A percentile compares a stretch with the other conserved stretches of the same genome.
phyloP scores from a whole-genome alignment of 2,888 invertebrate genomes.

The Limnephilus auricula region DNA sequence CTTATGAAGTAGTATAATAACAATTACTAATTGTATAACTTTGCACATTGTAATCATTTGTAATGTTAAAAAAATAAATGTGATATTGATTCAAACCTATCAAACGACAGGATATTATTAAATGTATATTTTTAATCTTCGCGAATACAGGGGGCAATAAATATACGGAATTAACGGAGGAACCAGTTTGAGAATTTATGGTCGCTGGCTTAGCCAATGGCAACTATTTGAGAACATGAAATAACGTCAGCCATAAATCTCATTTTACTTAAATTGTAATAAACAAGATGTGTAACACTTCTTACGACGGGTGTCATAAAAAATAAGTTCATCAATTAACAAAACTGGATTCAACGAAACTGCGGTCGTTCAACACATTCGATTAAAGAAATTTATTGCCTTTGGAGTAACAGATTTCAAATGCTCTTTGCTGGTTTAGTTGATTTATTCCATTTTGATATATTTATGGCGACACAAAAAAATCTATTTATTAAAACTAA shows the following conservation, averaged over 20 bases:
- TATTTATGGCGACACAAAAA: neutral
- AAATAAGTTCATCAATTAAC: constrained; percentile 46
- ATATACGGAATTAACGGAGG: constrained; percentile 30
- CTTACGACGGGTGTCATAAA: constrained; percentile 14
- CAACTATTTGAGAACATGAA: constrained; percentile 36
- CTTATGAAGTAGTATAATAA: too few relatives aligned
- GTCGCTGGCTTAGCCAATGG: constrained; percentile 22
- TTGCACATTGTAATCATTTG: too few relatives aligned
- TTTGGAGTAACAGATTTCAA: neutral
- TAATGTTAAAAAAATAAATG: too few relatives aligned
- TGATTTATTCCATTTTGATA: neutral
- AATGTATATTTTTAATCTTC: neutral
- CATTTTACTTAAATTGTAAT: constrained; percentile 26
- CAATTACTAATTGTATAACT: too few relatives aligned
- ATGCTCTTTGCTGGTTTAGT: neutral
- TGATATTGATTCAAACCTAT: neutral
- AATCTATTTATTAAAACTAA: neutral
- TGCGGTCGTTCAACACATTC: constrained; percentile 5
- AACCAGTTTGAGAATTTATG: constrained; percentile 44
- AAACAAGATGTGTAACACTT: constrained; percentile 44
- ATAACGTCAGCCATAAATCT: constrained; percentile 44
- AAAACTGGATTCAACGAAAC: neutral
- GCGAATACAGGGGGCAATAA: neutral
- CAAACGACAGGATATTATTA: neutral
- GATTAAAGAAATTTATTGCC: constrained; percentile 40